Evolutionary conservation across 92 coral and sea anemone species (phyloP), one percentile per base, ranked within the genome.

Genomic region (Porites evermanni): DNA sequence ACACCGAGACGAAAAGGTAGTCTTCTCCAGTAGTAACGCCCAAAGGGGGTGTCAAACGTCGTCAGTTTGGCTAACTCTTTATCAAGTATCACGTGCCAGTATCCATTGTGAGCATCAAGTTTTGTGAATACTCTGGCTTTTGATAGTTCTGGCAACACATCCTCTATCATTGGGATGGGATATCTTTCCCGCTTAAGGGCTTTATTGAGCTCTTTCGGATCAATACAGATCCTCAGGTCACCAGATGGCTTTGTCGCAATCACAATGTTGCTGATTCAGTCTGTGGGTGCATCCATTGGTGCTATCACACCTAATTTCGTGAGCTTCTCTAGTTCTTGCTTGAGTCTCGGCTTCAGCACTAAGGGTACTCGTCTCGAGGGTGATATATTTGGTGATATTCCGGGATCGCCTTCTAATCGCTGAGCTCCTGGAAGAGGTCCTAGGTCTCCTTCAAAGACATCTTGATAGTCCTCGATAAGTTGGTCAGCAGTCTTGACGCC

Each of bases 1-100:
- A 88, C 84, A 79, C 88, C 84, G 12, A 91, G 11, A n/a, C 94
- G 87, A 90, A 93, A 93, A 4, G 86, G 91, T 20, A 93, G 87
- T 52, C 91, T 66, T 80, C 72, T 82, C 89, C 88, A 87, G 50
- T 72, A 84, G 63, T 77, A 90, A 59, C 68, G 70, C 32, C 86
- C 91, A 23, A 7, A 83, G 32, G 85, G 88, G 17, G 89, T 89
- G 78, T 64, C 92, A 32, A 90, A 90, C 10, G 81, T 83, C 3
- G 87, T 90, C 19, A 90, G 84, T 16, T 79, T 68, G 21, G 89
- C 83, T 12, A 80, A 92, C 53, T 52, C 69, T 8, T 89, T 82
- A 21, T 85, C 88, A 5, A 86, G 70, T 38, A 8, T 59, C 23
- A 80, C 72, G 72, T 88, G 91, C 89, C 89, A 91, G 79, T 83